Base-by-base conservation (phyloP, 1,140 invertebrate species). In the Aphaenogaster ashmeadi region DNA sequence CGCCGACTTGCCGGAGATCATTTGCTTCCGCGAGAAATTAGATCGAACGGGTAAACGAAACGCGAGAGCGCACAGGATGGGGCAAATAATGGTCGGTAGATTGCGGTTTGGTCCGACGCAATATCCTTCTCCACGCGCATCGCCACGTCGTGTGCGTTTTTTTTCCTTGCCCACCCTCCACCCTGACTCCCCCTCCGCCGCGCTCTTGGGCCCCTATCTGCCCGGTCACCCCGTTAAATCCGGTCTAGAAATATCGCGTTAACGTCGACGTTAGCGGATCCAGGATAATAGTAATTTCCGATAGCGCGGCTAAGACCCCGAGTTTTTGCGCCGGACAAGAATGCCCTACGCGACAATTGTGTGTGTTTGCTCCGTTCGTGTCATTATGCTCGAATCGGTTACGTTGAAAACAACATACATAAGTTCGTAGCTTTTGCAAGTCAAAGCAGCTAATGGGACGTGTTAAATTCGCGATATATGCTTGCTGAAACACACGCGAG, bases 51-150 rank as follows among this genome's bases (percentile, higher is more conserved):
- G 66, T 74, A 88, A 88, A 88, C 62, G 38, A 44, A 71, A 58
- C 50, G 87, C 50, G 87, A 89, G 79, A 88, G 38, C 56, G 47
- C 47, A 21, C 67, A 85, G 72, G 58, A 33, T 33, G 74, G 50
- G 60, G 60, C 74, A 86, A 88, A 89, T 75, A 87, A 78, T 89
- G 75, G 75, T 66, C 83, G 74, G 66, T 72, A 58, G 66, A 71
- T 81, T 77, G 54, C 88, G 77, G 89, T 80, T 77, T 58, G 69
- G 83, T 58, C 52, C 80, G 66, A 60, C 71, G 84, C 56, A 72
- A 62, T 88, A 87, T 90, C 85, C 88, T 90, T 84, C 71, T 71
- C 86, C 87, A 71, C 41, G 67, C 78, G 84, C 86, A 87, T 89
- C 86, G 89, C 58, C 78, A 41, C 47, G n/a, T 67, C 58, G 62